These are phyloP conservation scores for Ephialtes manifestator DNA, from an alignment of 2,888 invertebrate species.

Conservation along the genomic window DNA sequence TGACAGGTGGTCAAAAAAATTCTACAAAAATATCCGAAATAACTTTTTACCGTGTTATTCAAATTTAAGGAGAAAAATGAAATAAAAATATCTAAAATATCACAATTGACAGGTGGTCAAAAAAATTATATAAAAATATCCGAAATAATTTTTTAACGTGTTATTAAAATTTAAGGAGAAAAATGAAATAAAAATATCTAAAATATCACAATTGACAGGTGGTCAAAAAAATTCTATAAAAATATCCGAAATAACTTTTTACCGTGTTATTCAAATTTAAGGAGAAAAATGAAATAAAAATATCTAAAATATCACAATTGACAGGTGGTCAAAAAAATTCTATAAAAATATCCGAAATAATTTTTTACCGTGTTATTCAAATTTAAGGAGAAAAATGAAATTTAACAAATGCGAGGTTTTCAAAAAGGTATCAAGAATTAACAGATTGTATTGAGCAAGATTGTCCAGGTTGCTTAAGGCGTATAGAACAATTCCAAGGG, in stretches of 20 bases:
- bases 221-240: background rate
- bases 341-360: background rate
- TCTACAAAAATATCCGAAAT: too few species aligned
- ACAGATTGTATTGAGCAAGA: background rate
- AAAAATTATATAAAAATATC: background rate
- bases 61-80: too few species aligned
- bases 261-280: too few species aligned
- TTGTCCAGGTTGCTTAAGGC: background rate
- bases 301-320: too few species aligned
- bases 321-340: background rate
- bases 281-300: too few species aligned
- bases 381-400: background rate
- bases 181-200: too few species aligned
- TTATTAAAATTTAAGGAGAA: too few species aligned
- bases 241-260: background rate
- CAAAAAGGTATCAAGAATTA: background rate
- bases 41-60: too few species aligned
- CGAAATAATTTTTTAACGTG: too few species aligned
- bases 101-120: background rate
- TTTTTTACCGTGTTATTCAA: background rate
- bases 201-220: background rate
- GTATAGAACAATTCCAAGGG: background rate
- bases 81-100: too few species aligned
- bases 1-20: too few species aligned
- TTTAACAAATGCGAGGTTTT: background rate